Conservation (phyloP, 2,888 invertebrate genomes). For the Serripes groenlandicus region DNA sequence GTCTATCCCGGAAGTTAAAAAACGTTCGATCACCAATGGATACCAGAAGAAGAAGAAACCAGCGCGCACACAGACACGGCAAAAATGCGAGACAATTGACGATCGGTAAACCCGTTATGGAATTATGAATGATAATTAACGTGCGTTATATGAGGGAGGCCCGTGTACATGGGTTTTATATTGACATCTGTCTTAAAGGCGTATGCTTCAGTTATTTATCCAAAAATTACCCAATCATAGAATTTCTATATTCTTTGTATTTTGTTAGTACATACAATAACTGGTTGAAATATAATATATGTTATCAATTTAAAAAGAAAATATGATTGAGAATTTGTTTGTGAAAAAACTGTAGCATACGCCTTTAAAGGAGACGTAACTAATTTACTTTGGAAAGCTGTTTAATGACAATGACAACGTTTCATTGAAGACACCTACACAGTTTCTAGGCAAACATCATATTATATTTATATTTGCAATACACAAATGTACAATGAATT, state of each 20-base stretch:
- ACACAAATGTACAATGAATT: too few relatives aligned
- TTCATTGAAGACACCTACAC: too few relatives aligned
- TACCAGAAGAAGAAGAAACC: background rate
- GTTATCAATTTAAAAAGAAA: too few relatives aligned
- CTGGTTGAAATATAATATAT: background rate
- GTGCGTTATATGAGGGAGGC: background rate
- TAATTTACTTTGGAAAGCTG: too few relatives aligned
- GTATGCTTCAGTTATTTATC: background rate
- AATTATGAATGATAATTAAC: conserved; percentile 2
- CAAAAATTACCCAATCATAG: background rate
- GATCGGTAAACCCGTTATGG: background rate
- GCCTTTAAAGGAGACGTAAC: too few relatives aligned
- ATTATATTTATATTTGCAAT: too few relatives aligned
- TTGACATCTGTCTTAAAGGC: too few relatives aligned
- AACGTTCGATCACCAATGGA: background rate
- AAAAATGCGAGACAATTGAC: conserved; percentile 4
- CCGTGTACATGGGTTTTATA: background rate
- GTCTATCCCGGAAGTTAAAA: background rate
- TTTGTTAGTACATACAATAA: background rate
- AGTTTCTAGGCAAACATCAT: too few relatives aligned
- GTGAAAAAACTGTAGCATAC: too few relatives aligned
- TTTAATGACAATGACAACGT: too few relatives aligned
- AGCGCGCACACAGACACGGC: background rate
- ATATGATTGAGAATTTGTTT: too few relatives aligned
- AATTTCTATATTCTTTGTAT: background rate